Base-by-base conservation (phyloP, 2,888 invertebrate species). In the Willowsia nigromaculata region DNA sequence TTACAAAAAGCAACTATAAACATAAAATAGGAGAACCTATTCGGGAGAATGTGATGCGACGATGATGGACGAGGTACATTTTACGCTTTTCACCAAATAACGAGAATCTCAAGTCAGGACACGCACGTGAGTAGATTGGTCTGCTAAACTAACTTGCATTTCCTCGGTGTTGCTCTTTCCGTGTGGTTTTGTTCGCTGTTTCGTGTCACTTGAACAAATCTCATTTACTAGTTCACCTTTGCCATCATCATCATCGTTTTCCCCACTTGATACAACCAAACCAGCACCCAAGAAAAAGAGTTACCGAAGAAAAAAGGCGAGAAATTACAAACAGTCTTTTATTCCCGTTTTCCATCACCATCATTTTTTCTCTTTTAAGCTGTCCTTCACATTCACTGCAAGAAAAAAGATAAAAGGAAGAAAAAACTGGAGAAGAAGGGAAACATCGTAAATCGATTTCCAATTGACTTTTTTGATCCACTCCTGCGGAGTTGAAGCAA, bases 381-480 rank as follows among this genome's bases (percentile, higher is more conserved):
- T 65, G 33, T 65, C 62, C 33, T 65, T 33, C 33, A 65, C n/a
- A n/a, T n/a, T n/a, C n/a, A n/a, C n/a, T n/a, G n/a, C n/a, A n/a
- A n/a, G 62, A 65, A n/a, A 27, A 11, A 25, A 27, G 13, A 3
- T 0, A 47, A 30, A 53, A 33, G 30, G 53, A 30, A 18, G 27
- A 4, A 25, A 47, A 47, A 47, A 15, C 13, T 30, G 37, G 47
- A 2, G 27, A 50, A 50, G 3, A 25, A 25, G 56, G 47, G 74
- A 25, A 74, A 47, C 47, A 40, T n/a, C 53, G 27, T 33, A 30
- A 78, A 78, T 78, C 78, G 78, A 78, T 78, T 78, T 78, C 53
- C 78, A 78, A 78, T 78, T 78, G 78, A 78, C 78, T 78, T 47
- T n/a, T n/a, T 53, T 78, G 53, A 78, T 47, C 27, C 78, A 47